phyloP scores from a whole-genome alignment of 2,113 vertebrate genomes.

The Trematomus loennbergii region DNA sequence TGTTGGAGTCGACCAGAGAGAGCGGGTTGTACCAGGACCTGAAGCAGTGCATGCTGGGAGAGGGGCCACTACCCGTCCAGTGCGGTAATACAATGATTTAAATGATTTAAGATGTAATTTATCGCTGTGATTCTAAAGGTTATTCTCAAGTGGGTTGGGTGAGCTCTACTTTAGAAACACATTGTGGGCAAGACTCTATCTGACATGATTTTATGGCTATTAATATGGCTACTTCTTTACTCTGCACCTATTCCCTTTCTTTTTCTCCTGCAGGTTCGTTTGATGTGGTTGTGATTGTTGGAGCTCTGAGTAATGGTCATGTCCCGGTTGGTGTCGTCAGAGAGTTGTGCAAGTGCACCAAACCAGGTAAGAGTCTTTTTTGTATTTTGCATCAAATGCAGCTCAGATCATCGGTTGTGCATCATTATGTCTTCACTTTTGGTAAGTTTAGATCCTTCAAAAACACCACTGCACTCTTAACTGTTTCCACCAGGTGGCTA shows the following conservation, averaged over 20 bases:
- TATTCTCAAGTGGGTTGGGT: not conserved
- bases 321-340: constrained; percentile 80
- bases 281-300: constrained; percentile 88
- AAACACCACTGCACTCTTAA: not conserved
- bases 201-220: not conserved
- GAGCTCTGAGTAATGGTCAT: constrained; percentile 87
- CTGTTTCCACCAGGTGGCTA: constrained; percentile 86
- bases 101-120: constrained; percentile 4
- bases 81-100: constrained; percentile 78
- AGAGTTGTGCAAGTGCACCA: constrained; percentile 87
- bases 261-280: constrained; percentile 79
- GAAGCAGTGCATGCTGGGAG: constrained; percentile 84
- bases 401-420: not conserved
- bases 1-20: constrained; percentile 85
- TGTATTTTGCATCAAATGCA: not conserved
- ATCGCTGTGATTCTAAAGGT: not conserved
- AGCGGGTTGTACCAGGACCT: constrained; percentile 85
- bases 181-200: not conserved
- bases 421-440: not conserved
- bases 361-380: constrained; percentile 82
- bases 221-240: not conserved
- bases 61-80: constrained; percentile 81
- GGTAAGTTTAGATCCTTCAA: not conserved
- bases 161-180: not conserved
- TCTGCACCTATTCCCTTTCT: not conserved